Conservation (phyloP, 2,797 vertebrate species). For the Gouania willdenowi region DNA sequence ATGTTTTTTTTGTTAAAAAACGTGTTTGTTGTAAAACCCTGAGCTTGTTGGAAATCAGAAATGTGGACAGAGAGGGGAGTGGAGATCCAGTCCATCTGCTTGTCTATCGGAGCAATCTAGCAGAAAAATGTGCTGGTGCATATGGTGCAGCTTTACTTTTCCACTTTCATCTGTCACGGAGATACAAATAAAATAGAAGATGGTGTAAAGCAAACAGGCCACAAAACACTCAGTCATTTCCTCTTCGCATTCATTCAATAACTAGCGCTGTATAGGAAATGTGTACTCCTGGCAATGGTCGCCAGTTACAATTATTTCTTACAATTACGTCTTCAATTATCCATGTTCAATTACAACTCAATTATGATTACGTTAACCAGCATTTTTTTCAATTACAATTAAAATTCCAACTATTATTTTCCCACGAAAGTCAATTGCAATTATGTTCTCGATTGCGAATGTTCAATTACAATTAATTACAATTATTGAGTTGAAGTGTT, state of each 20-base stretch:
- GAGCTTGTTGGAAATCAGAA: constrained; percentile 35
- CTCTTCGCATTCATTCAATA: constrained; percentile 1
- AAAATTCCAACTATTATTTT: too few species aligned
- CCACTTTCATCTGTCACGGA: constrained; percentile 36
- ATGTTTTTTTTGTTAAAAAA: background rate
- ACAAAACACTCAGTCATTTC: constrained; percentile 17
- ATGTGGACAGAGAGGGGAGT: constrained; percentile 25
- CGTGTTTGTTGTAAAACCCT: constrained; percentile 29
- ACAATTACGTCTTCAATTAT: too few species aligned
- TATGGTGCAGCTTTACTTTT: constrained; percentile 33
- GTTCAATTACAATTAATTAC: too few species aligned
- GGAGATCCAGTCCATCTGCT: constrained; percentile 66
- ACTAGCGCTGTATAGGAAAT: background rate
- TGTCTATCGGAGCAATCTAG: constrained; percentile 52
- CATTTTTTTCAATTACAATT: too few species aligned
- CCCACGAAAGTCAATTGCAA: too few species aligned
- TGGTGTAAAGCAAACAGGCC: constrained; percentile 11
- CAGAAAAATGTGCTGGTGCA: constrained; percentile 49
- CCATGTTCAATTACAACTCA: too few species aligned
- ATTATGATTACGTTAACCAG: too few species aligned
- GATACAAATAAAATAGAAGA: constrained; percentile 27
- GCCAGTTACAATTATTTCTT: too few species aligned
- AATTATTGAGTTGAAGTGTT: too few species aligned
- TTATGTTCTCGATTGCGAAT: too few species aligned
- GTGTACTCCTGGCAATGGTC: constrained; percentile 7